Evolutionary conservation across 2,113 vertebrate genomes (phyloP).

Genomic region (Chionodraco myersi): DNA sequence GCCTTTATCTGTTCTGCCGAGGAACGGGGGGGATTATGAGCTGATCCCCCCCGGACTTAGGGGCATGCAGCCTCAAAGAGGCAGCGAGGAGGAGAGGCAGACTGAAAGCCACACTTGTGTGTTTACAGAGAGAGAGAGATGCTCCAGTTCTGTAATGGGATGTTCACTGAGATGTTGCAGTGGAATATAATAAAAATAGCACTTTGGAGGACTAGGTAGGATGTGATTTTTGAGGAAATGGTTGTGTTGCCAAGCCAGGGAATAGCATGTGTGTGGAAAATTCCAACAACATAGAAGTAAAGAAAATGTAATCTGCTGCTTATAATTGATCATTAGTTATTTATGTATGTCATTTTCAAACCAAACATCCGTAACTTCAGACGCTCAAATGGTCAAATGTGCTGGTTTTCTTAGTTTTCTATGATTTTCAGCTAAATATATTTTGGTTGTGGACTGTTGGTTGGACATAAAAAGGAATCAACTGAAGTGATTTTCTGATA

Average conservation of each 20-base stretch:
- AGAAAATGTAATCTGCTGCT: neutral
- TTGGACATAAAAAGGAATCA: neutral
- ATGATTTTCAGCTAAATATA: neutral
- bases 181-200: conserved; percentile 15
- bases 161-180: conserved; percentile 28
- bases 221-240: neutral
- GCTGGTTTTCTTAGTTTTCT: neutral
- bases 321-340: neutral
- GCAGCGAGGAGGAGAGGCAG: conserved; percentile 11
- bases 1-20: conserved; percentile 59
- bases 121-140: conserved; percentile 32
- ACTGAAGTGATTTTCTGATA: neutral
- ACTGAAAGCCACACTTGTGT: conserved; percentile 46
- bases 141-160: conserved; percentile 26
- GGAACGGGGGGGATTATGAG: conserved; percentile 65
- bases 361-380: neutral
- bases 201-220: neutral
- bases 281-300: neutral
- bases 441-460: neutral
- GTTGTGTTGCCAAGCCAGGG: neutral
- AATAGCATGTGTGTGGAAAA: neutral
- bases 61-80: conserved; percentile 20
- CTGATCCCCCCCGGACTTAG: conserved; percentile 60
- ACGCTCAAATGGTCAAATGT: neutral
- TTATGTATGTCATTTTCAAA: neutral